Conservation (phyloP, 2,797 vertebrate genomes). For the Dryobates pubescens region DNA sequence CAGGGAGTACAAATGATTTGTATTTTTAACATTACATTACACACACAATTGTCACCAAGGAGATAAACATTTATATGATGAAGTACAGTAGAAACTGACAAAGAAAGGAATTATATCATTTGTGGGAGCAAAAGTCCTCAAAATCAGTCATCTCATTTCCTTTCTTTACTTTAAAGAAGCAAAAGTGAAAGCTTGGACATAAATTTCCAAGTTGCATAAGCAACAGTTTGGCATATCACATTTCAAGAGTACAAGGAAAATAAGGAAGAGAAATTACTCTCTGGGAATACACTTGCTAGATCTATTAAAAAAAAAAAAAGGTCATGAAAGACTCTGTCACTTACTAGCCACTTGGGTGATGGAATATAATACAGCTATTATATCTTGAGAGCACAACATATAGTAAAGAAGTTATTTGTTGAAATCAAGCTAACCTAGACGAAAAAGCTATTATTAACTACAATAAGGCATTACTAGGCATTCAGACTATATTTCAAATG, state of each 20-base stretch:
- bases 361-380: neutral
- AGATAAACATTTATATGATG: neutral
- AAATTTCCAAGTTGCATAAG: neutral
- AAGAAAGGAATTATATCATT: neutral
- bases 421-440: neutral
- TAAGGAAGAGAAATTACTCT: neutral
- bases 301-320: neutral
- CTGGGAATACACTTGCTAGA: neutral
- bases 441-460: neutral
- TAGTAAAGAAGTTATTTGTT: neutral
- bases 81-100: neutral
- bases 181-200: neutral
- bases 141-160: neutral
- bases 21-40: neutral
- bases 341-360: neutral
- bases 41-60: neutral
- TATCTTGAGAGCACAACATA: neutral
- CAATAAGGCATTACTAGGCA: neutral
- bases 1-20: accelerated
- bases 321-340: neutral
- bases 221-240: neutral
- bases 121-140: neutral
- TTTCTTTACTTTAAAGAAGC: neutral
- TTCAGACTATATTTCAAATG: neutral
- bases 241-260: neutral